Conservation (phyloP, 2,113 vertebrate genomes). For the Illadopsis cleaveri region DNA sequence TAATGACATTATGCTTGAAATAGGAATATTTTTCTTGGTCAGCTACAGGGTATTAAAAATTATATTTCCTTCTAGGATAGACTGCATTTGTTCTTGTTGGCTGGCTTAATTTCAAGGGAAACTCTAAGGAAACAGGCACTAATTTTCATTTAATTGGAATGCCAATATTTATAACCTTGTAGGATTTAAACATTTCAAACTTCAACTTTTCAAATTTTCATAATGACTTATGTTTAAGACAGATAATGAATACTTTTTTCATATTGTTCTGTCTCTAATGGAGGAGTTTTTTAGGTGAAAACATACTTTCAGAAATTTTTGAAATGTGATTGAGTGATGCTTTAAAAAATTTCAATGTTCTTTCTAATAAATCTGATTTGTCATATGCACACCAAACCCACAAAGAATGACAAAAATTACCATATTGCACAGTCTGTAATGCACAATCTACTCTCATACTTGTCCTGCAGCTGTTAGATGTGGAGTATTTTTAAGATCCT, state of each 20-base stretch:
- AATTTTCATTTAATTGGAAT: conserved; percentile 28
- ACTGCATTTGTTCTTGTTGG: conserved; percentile 28
- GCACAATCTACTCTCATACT: neutral
- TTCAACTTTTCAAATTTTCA: neutral
- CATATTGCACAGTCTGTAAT: neutral
- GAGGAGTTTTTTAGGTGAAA: neutral
- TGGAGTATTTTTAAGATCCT: neutral
- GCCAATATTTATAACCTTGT: neutral
- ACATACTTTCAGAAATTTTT: neutral
- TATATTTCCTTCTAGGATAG: conserved; percentile 9
- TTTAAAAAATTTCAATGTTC: neutral
- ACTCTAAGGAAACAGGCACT: neutral
- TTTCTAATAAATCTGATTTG: neutral
- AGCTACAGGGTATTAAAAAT: neutral
- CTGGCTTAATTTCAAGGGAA: conserved; percentile 40
- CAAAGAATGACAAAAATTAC: neutral
- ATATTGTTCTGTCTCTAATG: neutral
- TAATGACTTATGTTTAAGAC: neutral
- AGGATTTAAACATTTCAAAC: neutral
- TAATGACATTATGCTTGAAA: conserved; percentile 34
- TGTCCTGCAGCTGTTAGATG: neutral
- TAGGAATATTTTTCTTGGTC: conserved; percentile 27
- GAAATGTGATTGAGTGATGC: neutral
- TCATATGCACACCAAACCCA: neutral
- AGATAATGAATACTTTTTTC: neutral